Evolutionary conservation across 2,113 vertebrate species (phyloP), one percentile per base, ranked within the genome.

Genomic region (Notothenia rossii): DNA sequence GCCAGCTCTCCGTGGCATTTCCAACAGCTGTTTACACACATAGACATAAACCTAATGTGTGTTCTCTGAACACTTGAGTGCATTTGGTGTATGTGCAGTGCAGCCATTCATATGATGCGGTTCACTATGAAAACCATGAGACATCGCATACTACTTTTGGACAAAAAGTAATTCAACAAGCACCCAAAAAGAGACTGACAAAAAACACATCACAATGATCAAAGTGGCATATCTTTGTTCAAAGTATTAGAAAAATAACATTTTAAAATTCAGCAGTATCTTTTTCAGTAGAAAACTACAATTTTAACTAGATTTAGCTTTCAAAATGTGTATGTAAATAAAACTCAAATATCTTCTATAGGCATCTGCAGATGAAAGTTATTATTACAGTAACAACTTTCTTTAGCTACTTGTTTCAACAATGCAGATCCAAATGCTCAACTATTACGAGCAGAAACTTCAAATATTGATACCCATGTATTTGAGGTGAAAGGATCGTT

Each of bases 11-110:
- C 20, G 43, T 88, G 87, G 80, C 85, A 89, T 92, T 90, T 92
- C 81, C 71, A 81, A 75, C 86, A 88, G 85, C 87, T 91, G 85
- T 92, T 93, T 89, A 84, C 87, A 82, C 90, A 80, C 56, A 67
- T 55, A 70, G 64, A 67, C 74, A 82, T 68, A 81, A 50, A 46
- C 77, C 60, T 40, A 69, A 86, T 40, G 54, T 65, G 55, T 69
- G 46, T n/a, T 54, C 7, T 40, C 36, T 40, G 29, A 68, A 33
- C 58, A 77, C 46, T 50, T 40, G 43, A 65, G 50, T 63, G 43
- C 64, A 48, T 67, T 25, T 5, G 17, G 36, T 66, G 22, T 73
- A 61, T 64, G 43, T 73, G 70, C n/a, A 72, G 60, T 46, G 48
- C 69, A 62, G 50, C 45, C 51, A 75, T 73, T 81, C 61, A 70